Conservation (phyloP, 35 echinoderm and acorn worm genomes). For the Apostichopus japonicus region DNA sequence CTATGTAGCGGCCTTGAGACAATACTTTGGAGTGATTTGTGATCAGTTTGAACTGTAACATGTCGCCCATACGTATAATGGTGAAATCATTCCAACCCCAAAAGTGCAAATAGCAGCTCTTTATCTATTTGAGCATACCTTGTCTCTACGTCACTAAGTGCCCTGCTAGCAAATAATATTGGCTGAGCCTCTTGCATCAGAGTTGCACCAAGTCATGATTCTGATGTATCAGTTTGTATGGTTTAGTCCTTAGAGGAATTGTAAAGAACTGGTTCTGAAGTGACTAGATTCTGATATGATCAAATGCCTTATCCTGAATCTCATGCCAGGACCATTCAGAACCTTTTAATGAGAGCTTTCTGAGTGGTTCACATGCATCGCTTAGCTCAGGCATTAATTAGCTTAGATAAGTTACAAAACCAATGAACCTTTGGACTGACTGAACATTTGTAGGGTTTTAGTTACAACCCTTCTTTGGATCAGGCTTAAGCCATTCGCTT, state of each 20-base stretch:
- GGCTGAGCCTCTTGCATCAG: conserved; percentile 57
- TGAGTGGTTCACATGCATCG: conserved; percentile 55
- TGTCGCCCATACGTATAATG: conserved; percentile 69
- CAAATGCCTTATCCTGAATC: conserved; percentile 54
- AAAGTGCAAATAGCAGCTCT: conserved; percentile 67
- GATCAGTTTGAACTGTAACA: conserved; percentile 64
- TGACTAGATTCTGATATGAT: conserved; percentile 61
- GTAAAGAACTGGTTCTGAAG: conserved; percentile 61
- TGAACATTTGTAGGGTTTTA: conserved; percentile 59
- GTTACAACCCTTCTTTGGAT: conserved; percentile 62
- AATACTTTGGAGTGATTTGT: conserved; percentile 79
- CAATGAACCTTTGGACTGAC: conserved; percentile 67
- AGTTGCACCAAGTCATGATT: conserved; percentile 47
- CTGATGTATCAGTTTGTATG: conserved; percentile 55
- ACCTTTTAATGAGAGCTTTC: conserved; percentile 58
- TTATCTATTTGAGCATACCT: conserved; percentile 69
- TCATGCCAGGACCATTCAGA: conserved; percentile 61
- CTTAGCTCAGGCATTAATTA: conserved; percentile 58
- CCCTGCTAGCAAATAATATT: conserved; percentile 69
- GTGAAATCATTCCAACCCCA: conserved; percentile 73
- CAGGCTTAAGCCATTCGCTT: conserved; percentile 57
- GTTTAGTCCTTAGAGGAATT: conserved; percentile 48
- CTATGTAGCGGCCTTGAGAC: too few species aligned
- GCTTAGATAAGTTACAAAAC: conserved; percentile 76
- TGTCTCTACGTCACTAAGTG: conserved; percentile 58